Base-by-base conservation (phyloP, 2,888 invertebrate genomes). In the Luperina testacea region DNA sequence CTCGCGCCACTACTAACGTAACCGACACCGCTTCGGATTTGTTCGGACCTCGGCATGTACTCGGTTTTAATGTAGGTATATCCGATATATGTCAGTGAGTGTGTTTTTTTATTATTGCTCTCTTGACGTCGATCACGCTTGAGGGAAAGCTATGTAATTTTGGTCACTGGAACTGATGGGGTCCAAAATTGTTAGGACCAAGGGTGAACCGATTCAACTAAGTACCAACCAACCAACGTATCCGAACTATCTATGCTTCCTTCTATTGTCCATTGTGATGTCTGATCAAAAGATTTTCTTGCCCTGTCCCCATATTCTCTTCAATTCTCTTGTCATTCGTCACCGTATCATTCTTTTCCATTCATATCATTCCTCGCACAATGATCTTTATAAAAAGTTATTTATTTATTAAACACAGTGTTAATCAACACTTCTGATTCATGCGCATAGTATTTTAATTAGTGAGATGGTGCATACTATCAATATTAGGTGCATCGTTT, bases 401-500 rank as follows among this genome's bases (percentile, higher is more conserved):
- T n/a, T n/a, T n/a, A n/a, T n/a, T n/a, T n/a, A n/a, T n/a, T n/a
- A n/a, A n/a, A n/a, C n/a, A n/a, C n/a, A 59, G 13, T 17, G 6
- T 38, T 27, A 9, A 2, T 53, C 72, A 64, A 42, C 17, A 72
- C 80, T 88, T 83, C 88, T 90, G 82, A 15, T 27, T 81, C 11
- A 0, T 15, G 4, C 57, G 32, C 32, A 61, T 38, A 51, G 51
- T 75, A 75, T 70, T 59, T 59, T 77, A 88, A 85, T 87, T 75
- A 84, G 69, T 69, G 73, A 77, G 80, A 78, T 68, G 32, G 27
- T 65, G 45, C 70, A 77, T 82, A 72, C n/a, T 87, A 88, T 77
- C 77, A 82, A 78, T 82, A 82, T 84, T 82, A 82, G 80, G 78
- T 81, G 80, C 84, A 82, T 82, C 72, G 86, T 88, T 82, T 82